phyloP scores from a whole-genome alignment of 1,140 invertebrate genomes.

The Euglossa dilemma region DNA sequence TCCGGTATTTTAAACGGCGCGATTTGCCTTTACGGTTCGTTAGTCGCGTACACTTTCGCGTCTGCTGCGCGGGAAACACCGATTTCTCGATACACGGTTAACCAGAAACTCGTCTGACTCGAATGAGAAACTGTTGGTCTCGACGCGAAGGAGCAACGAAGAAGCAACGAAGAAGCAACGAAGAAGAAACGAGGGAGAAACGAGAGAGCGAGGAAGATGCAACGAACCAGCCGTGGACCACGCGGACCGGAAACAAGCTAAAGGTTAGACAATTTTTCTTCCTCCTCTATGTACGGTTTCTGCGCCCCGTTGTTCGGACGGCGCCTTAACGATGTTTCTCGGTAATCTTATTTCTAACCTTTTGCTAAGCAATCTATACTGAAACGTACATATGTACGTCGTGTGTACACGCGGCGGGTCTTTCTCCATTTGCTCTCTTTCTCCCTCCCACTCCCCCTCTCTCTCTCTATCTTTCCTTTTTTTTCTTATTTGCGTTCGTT shows the following conservation, averaged over 20 bases:
- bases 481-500: neutral
- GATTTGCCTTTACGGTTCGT: conserved; percentile 56
- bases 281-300: neutral
- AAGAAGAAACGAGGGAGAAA: too few relatives aligned
- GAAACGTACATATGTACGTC: neutral
- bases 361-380: neutral
- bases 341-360: neutral
- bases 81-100: conserved; percentile 44
- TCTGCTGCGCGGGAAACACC: neutral
- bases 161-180: too few relatives aligned
- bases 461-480: neutral
- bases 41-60: conserved; percentile 8
- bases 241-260: conserved; percentile 12
- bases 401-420: neutral
- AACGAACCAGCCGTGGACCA: neutral
- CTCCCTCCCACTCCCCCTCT: neutral
- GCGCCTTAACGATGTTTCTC: neutral
- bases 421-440: neutral
- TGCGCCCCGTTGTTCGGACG: neutral
- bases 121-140: conserved; percentile 38
- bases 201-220: too few relatives aligned
- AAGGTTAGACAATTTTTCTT: conserved; percentile 30
- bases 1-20: conserved; percentile 58
- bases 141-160: neutral
- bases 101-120: conserved; percentile 16